phyloP scores from a whole-genome alignment of 2,797 vertebrate species.

The Alauda arvensis region DNA sequence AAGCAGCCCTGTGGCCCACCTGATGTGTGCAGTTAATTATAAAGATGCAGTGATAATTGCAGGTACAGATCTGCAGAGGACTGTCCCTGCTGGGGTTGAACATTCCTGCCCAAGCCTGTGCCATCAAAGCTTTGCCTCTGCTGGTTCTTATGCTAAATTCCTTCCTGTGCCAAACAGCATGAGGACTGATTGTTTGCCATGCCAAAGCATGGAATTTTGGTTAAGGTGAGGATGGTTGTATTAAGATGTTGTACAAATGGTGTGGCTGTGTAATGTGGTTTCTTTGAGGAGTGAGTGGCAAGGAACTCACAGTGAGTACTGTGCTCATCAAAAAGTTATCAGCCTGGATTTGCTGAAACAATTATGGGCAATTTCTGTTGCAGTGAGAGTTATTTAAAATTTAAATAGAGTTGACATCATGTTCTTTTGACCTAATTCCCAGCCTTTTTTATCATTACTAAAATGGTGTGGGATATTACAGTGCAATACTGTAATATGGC shows the following conservation, averaged over 20 bases:
- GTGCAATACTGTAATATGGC: neutral
- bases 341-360: neutral
- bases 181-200: neutral
- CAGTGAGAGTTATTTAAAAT: slow-evolving; percentile 15
- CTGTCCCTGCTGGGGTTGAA: neutral
- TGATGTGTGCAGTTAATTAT: neutral
- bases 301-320: neutral
- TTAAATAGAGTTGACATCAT: slow-evolving; percentile 9
- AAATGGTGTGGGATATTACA: slow-evolving; percentile 1
- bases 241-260: neutral
- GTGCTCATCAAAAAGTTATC: neutral
- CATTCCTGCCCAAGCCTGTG: neutral
- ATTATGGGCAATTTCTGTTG: neutral
- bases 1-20: neutral
- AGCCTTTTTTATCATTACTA: neutral
- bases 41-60: neutral
- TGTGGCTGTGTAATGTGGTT: neutral
- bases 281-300: neutral
- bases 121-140: neutral
- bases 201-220: neutral
- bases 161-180: too few relatives aligned
- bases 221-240: neutral
- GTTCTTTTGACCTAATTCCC: slow-evolving; percentile 38
- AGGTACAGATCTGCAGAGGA: neutral
- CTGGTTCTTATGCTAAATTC: neutral